These are phyloP conservation scores for Stomorhina lunata DNA, from an alignment of 2,888 invertebrate genomes.

Conservation along the genomic window DNA sequence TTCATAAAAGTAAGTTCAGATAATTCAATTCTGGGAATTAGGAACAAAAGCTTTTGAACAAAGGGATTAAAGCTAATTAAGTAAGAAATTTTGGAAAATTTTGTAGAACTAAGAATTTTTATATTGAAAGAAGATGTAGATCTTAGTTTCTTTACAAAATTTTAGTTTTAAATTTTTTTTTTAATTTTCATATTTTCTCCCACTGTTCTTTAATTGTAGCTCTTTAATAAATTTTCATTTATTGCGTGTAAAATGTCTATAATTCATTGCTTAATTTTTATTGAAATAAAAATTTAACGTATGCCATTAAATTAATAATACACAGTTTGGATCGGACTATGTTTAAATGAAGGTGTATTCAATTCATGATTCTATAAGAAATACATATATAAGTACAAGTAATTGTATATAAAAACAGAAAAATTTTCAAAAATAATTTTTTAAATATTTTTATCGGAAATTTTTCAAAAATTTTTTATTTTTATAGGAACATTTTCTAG, in stretches of 20 bases:
- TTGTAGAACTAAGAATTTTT: too few species aligned
- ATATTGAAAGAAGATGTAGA: too few species aligned
- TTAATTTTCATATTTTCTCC: not conserved
- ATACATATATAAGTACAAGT: too few species aligned
- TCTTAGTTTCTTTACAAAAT: not conserved
- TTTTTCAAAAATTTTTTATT: too few species aligned
- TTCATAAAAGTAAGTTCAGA: not conserved
- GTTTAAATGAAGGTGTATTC: not conserved
- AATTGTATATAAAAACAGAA: too few species aligned
- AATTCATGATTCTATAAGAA: not conserved
- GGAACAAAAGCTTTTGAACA: not conserved
- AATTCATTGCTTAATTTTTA: conserved; percentile 51
- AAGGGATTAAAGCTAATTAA: too few species aligned
- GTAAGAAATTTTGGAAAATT: too few species aligned
- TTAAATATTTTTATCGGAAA: too few species aligned
- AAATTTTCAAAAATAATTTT: not conserved
- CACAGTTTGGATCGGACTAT: conserved; percentile 5
- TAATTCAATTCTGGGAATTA: not conserved
- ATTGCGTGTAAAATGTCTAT: conserved; percentile 58
- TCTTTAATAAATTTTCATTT: conserved; percentile 49
- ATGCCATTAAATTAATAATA: conserved; percentile 34
- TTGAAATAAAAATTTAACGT: conserved; percentile 31
- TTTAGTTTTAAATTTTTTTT: not conserved
- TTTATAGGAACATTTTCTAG: too few species aligned
- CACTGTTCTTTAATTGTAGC: conserved; percentile 50